A percentile compares a stretch with the other conserved stretches of the same genome.
Conservation (phyloP, 2,888 invertebrate genomes). For the Lochmaea capreae region DNA sequence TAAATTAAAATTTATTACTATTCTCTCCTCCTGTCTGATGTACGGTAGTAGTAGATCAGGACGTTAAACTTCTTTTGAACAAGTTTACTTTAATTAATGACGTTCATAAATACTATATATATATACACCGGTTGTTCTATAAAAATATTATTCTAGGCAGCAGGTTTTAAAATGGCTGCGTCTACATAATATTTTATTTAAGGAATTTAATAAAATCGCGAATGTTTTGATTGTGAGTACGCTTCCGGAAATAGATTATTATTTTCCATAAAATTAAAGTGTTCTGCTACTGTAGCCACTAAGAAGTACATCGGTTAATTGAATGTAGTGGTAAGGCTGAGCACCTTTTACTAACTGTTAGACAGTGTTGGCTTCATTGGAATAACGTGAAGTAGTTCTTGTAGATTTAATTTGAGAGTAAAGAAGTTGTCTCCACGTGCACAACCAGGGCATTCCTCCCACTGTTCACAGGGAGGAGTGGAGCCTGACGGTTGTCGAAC, state of each 20-base stretch:
- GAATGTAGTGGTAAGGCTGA: too few species aligned
- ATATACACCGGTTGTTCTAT: slow-evolving; percentile 37
- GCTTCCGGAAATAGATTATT: not conserved
- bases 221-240: not conserved
- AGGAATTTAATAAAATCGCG: not conserved
- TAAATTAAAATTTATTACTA: slow-evolving; percentile 18
- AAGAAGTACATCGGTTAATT: too few species aligned
- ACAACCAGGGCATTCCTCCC: too few species aligned
- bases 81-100: slow-evolving; percentile 41
- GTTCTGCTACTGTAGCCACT: too few species aligned
- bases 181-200: not conserved
- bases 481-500: too few species aligned
- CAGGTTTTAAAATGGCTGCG: not conserved
- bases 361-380: too few species aligned
- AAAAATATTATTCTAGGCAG: slow-evolving; percentile 28
- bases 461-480: too few species aligned
- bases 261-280: too few species aligned
- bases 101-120: slow-evolving; percentile 29
- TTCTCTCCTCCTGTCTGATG: slow-evolving; percentile 16
- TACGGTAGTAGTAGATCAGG: slow-evolving; percentile 41
- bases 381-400: too few species aligned
- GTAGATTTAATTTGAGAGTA: too few species aligned
- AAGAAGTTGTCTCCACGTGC: too few species aligned
- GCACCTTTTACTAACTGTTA: too few species aligned
- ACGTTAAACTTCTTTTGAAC: slow-evolving; percentile 43